These are phyloP conservation scores for Alloscopus bannaensis DNA, from an alignment of 2,888 invertebrate species.

Conservation along the genomic window DNA sequence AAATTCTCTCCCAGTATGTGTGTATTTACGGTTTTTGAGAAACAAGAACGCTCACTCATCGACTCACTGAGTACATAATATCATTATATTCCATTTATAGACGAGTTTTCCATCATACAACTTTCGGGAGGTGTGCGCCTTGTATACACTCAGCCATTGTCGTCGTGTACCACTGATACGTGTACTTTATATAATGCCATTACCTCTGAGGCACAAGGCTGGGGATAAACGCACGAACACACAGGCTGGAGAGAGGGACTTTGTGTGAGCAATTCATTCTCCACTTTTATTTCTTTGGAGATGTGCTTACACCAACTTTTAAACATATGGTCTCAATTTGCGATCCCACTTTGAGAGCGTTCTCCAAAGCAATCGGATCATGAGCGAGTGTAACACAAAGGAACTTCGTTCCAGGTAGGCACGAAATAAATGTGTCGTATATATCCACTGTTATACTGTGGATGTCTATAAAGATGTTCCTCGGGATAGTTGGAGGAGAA, in stretches of 20 bases:
- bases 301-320: too few relatives aligned
- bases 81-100: constrained; percentile 45
- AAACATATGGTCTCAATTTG: constrained; percentile 51
- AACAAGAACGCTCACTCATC: constrained; percentile 51
- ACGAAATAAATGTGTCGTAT: too few relatives aligned
- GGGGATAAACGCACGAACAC: constrained; percentile 32
- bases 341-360: constrained; percentile 26
- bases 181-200: too few relatives aligned
- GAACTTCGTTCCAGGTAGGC: constrained; percentile 10
- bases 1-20: too few relatives aligned
- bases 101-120: background rate
- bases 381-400: constrained; percentile 10
- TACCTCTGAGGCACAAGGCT: background rate
- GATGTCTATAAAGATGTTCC: too few relatives aligned
- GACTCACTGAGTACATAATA: constrained; percentile 35
- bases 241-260: constrained; percentile 21
- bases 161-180: too few relatives aligned
- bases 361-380: constrained; percentile 15
- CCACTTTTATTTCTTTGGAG: background rate
- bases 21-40: too few relatives aligned
- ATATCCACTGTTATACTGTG: too few relatives aligned
- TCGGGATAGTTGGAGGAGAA: too few relatives aligned
- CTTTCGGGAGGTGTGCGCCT: background rate
- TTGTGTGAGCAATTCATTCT: background rate
- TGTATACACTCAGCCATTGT: background rate